A percentile compares a stretch with the other conserved stretches of the same genome.
Conservation (phyloP, 2,797 vertebrate species). For the Cygnus olor region DNA sequence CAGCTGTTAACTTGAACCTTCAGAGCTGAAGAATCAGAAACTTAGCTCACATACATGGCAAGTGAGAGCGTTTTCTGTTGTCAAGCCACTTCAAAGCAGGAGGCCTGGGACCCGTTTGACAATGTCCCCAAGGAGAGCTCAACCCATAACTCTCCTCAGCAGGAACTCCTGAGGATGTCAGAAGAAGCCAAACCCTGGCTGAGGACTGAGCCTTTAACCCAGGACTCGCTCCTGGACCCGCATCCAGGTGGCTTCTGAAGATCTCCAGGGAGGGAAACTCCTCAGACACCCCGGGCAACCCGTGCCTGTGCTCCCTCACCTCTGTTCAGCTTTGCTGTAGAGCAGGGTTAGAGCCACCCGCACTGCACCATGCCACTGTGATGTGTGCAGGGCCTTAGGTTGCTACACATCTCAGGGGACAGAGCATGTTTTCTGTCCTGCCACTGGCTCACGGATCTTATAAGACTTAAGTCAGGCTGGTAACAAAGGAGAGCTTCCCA, state of each 20-base stretch:
- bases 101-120: background rate
- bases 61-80: background rate
- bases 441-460: background rate
- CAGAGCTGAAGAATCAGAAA: background rate
- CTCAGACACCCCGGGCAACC: too few relatives aligned
- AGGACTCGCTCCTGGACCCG: background rate
- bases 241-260: too few relatives aligned
- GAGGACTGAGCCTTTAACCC: background rate
- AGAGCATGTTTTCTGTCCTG: background rate
- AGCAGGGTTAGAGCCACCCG: background rate
- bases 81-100: background rate
- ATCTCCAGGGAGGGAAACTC: too few relatives aligned
- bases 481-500: background rate
- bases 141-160: background rate
- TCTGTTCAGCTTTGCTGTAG: background rate
- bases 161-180: conserved; percentile 20
- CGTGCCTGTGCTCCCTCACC: too few relatives aligned
- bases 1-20: background rate
- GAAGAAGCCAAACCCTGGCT: background rate
- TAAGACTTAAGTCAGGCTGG: background rate
- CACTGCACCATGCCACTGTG: too few relatives aligned
- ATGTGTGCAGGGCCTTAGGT: background rate
- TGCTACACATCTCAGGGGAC: background rate
- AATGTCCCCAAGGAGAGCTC: background rate
- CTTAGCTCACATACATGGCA: background rate